Conservation (phyloP, 2,113 vertebrate genomes). For the Oryzias celebensis region DNA sequence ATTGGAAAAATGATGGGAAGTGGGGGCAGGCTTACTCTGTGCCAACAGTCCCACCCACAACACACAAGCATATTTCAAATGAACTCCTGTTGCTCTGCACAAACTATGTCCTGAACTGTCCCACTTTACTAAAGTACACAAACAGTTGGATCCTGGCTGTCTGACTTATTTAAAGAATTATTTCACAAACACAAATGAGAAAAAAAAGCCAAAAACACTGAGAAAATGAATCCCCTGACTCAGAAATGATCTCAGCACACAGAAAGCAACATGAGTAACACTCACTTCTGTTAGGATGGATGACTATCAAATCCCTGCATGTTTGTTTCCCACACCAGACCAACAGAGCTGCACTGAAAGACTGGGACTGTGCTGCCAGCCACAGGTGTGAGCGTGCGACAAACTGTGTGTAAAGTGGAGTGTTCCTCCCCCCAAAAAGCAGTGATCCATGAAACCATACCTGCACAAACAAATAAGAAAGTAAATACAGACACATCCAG, state of each 20-base stretch:
- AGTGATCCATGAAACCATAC: background rate
- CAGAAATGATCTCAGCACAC: slow-evolving; percentile 26
- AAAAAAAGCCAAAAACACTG: background rate
- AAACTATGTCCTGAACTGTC: no score
- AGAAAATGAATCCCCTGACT: slow-evolving; percentile 19
- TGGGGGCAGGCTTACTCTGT: no score
- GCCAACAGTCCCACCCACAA: no score
- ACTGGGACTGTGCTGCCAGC: slow-evolving; percentile 15
- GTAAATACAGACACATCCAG: slow-evolving; percentile 5
- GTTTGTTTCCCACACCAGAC: slow-evolving; percentile 10
- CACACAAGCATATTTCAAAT: no score
- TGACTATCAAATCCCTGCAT: slow-evolving; percentile 33
- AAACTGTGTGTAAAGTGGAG: slow-evolving; percentile 14
- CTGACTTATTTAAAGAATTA: no score
- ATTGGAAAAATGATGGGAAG: no score
- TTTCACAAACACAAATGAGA: no score
- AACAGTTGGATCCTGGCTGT: no score
- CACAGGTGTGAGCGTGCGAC: slow-evolving; percentile 19
- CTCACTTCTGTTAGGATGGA: slow-evolving; percentile 28
- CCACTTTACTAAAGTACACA: no score
- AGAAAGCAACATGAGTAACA: slow-evolving; percentile 30
- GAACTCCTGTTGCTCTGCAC: no score
- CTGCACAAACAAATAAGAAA: slow-evolving; percentile 21
- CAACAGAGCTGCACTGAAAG: slow-evolving; percentile 20
- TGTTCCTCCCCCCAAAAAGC: slow-evolving; percentile 18